Evolutionary conservation across 2,113 vertebrate genomes (phyloP).

Genomic region (Malurus alboscapulatus): DNA sequence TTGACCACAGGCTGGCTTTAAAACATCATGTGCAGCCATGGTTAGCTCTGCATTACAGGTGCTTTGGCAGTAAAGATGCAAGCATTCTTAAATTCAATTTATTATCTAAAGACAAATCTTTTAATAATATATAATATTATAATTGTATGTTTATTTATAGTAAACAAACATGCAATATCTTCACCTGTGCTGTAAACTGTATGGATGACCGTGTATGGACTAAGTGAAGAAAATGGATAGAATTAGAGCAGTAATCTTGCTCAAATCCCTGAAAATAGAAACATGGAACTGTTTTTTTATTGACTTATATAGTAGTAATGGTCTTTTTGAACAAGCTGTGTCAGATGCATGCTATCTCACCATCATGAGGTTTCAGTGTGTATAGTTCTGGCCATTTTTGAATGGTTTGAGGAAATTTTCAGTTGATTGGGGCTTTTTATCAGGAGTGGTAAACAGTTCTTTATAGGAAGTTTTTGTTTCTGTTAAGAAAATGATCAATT

Average conservation of each 20-base stretch:
- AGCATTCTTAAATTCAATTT: neutral
- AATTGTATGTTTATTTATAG: neutral
- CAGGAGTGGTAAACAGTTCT: neutral
- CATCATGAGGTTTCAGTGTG: neutral
- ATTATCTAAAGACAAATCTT: neutral
- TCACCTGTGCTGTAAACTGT: neutral
- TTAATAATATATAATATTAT: no score
- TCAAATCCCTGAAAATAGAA: neutral
- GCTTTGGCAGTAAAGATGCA: neutral
- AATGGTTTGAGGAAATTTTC: neutral
- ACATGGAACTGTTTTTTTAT: neutral
- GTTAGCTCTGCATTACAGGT: neutral
- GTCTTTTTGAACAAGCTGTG: neutral
- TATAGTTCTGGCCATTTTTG: neutral
- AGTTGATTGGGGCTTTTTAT: neutral
- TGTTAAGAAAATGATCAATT: neutral
- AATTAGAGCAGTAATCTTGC: neutral
- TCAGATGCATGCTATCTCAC: neutral
- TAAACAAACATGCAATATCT: neutral
- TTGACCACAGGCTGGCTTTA: neutral
- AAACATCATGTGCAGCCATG: neutral
- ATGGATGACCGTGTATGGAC: neutral
- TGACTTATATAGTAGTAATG: fast-evolving
- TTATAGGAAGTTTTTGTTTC: neutral
- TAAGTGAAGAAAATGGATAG: neutral